These are phyloP conservation scores for Varanus salvator DNA, from an alignment of 2,113 vertebrate genomes.

Conservation along the genomic window DNA sequence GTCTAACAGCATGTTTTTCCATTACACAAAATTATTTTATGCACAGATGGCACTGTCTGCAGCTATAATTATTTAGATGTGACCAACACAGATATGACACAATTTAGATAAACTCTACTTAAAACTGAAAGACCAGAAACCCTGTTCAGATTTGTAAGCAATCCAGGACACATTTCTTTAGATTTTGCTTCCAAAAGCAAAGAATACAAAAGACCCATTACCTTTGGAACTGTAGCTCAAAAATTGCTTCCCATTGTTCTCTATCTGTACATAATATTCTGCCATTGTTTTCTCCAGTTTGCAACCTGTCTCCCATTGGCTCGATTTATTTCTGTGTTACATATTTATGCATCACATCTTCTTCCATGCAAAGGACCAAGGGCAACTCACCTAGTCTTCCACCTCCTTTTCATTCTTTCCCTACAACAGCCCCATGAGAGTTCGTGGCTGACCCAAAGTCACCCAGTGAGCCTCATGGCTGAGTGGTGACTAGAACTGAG, in stretches of 20 bases:
- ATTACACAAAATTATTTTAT: slow-evolving; percentile 34
- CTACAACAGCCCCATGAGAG: no score
- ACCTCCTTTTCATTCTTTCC: no score
- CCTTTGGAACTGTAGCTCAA: neutral
- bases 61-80: slow-evolving; percentile 3
- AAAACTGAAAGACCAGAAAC: neutral
- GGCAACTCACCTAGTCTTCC: no score
- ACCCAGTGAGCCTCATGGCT: no score
- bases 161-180: neutral
- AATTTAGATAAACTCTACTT: slow-evolving; percentile 25
- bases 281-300: neutral
- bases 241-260: neutral
- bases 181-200: neutral
- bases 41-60: slow-evolving; percentile 5
- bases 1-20: neutral
- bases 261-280: neutral
- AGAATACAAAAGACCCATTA: neutral
- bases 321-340: neutral
- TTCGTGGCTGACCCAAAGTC: no score
- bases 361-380: no score
- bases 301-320: neutral
- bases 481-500: no score
- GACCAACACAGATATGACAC: neutral
- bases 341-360: no score
- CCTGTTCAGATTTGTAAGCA: slow-evolving; percentile 19